Percentiles rank a stretch among this genome's conserved stretches.
Conservation (phyloP, 2,113 vertebrate genomes). For the Microcebus murinus region DNA sequence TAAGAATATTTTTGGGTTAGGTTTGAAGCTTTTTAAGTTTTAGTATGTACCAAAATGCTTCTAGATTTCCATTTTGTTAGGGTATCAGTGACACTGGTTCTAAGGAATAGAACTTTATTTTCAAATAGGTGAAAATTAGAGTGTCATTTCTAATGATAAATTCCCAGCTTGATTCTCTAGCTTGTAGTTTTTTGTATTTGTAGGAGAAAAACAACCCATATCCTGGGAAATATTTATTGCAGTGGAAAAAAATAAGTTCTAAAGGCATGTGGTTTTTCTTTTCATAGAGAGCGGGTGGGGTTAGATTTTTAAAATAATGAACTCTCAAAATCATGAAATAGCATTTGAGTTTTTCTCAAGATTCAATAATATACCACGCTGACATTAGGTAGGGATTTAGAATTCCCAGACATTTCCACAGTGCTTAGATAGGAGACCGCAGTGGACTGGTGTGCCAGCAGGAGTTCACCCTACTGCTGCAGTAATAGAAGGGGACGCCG, state of each 20-base stretch:
- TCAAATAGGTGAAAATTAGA: background rate
- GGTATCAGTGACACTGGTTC: background rate
- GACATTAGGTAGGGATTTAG: background rate
- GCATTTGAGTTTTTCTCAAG: background rate
- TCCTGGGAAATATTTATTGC: background rate
- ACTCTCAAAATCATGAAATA: background rate
- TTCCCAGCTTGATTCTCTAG: background rate
- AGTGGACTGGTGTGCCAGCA: background rate
- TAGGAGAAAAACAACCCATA: background rate
- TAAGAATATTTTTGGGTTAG: slow-evolving; percentile 16
- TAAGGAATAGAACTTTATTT: background rate
- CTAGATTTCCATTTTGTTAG: background rate
- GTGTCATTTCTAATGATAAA: background rate
- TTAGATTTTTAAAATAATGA: background rate
- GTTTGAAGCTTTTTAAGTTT: background rate
- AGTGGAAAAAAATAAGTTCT: background rate
- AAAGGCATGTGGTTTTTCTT: background rate
- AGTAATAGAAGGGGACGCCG: background rate
- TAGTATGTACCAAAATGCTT: background rate
- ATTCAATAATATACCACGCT: rapidly evolving
- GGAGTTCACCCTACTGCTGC: background rate
- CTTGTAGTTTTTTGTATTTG: background rate
- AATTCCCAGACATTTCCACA: rapidly evolving
- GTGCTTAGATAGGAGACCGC: rapidly evolving
- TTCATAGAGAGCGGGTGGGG: background rate